phyloP scores from a whole-genome alignment of 2,888 invertebrate species.

The Holacanthella duospinosa region DNA sequence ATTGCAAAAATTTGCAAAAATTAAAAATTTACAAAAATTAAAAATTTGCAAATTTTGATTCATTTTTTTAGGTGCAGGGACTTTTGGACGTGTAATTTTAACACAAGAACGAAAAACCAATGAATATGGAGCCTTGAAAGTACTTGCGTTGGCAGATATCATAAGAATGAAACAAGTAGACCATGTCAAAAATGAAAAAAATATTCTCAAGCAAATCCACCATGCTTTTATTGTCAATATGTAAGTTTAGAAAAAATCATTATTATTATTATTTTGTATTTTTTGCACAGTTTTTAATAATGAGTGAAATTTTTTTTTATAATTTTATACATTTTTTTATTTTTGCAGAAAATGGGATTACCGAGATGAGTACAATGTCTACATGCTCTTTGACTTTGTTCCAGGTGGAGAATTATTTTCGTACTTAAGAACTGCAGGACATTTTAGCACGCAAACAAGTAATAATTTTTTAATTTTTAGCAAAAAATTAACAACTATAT shows the following conservation, averaged over 20 bases:
- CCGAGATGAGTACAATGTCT: conserved; percentile 69
- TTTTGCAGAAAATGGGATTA: conserved; percentile 26
- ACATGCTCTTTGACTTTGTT: conserved; percentile 93
- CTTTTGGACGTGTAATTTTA: conserved; percentile 88
- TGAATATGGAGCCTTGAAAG: conserved; percentile 84
- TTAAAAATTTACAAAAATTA: too few species aligned
- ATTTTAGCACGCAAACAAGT: conserved; percentile 62
- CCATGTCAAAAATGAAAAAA: conserved; percentile 95
- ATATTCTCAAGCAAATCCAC: conserved; percentile 69
- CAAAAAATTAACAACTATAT: too few species aligned
- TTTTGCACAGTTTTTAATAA: too few species aligned
- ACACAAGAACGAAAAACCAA: conserved; percentile 71
- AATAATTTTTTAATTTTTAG: conserved; percentile 38
- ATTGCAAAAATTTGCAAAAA: too few species aligned
- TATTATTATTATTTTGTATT: too few species aligned
- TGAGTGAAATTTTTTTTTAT: too few species aligned
- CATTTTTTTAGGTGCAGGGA: conserved; percentile 75
- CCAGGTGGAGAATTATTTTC: conserved; percentile 94
- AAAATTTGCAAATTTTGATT: too few species aligned
- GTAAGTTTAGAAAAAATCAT: too few species aligned
- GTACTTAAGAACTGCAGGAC: conserved; percentile 79
- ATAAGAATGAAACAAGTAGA: conserved; percentile 91
- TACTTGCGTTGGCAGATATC: conserved; percentile 83
- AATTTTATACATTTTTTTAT: conserved; percentile 21
- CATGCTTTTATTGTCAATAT: conserved; percentile 95